phyloP scores from a whole-genome alignment of 1,140 invertebrate species.

The Wiebesia pumilae region DNA sequence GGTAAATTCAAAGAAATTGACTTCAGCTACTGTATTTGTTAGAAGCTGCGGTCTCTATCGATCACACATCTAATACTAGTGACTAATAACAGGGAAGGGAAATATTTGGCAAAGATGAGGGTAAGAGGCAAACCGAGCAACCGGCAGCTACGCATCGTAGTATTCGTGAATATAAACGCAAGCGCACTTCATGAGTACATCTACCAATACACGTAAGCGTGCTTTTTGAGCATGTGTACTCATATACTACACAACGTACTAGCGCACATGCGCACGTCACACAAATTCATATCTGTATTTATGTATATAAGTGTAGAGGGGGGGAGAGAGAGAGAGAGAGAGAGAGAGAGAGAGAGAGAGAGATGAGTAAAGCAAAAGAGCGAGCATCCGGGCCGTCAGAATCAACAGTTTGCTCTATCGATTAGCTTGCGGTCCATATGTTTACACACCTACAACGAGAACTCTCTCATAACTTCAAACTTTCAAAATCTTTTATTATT shows the following conservation, averaged over 20 bases:
- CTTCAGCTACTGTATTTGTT: neutral
- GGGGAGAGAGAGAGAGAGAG: slow-evolving; percentile 21
- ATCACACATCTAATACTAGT: neutral
- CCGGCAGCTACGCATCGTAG: neutral
- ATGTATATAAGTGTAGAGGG: neutral
- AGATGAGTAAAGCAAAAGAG: neutral
- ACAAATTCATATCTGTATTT: too few relatives aligned
- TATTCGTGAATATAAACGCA: neutral
- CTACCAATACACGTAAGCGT: too few relatives aligned
- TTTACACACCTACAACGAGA: neutral
- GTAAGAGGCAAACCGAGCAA: neutral
- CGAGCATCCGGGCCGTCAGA: slow-evolving; percentile 64
- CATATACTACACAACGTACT: too few relatives aligned
- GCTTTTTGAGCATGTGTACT: too few relatives aligned
- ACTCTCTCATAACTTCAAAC: neutral
- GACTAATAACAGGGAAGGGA: neutral
- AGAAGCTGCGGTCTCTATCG: neutral
- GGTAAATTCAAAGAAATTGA: neutral
- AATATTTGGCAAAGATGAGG: slow-evolving; percentile 39
- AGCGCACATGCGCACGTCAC: too few relatives aligned
- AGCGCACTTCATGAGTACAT: neutral
- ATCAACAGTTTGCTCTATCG: slow-evolving; percentile 74
- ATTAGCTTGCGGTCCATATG: slow-evolving; percentile 63
- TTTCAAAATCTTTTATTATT: neutral
- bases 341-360: neutral